Conservation (phyloP, 1,140 invertebrate species). For the Drosophila ercepeae region DNA sequence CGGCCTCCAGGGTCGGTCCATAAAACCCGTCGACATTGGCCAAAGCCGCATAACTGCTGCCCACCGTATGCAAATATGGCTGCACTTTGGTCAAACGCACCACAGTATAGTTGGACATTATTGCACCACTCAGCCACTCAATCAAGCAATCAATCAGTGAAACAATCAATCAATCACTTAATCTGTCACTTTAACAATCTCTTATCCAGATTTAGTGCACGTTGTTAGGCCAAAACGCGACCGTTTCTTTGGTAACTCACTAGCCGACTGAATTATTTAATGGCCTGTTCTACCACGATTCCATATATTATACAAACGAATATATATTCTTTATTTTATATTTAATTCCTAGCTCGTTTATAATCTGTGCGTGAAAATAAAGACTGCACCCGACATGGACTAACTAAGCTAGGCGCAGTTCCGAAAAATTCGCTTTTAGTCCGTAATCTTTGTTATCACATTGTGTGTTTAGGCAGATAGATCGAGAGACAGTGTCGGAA, state of each 20-base stretch:
- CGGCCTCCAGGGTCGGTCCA: constrained; percentile 23
- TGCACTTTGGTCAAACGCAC: constrained; percentile 59
- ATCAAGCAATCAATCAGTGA: constrained; percentile 28
- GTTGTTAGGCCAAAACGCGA: constrained; percentile 33
- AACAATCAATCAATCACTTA: constrained; percentile 27
- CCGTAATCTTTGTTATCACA: constrained; percentile 71
- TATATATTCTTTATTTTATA: too few species aligned
- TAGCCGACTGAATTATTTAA: constrained; percentile 31
- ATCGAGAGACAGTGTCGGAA: constrained; percentile 39
- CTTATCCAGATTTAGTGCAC: background rate
- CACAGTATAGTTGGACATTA: constrained; percentile 63
- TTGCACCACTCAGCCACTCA: constrained; percentile 31
- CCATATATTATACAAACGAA: too few species aligned
- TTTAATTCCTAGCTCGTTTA: constrained; percentile 9
- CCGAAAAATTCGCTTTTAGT: constrained; percentile 14
- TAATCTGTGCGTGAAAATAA: constrained; percentile 19
- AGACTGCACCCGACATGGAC: constrained; percentile 25
- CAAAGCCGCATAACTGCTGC: constrained; percentile 54
- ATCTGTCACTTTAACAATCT: constrained; percentile 1
- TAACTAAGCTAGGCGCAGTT: constrained; percentile 18
- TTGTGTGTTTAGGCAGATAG: constrained; percentile 74
- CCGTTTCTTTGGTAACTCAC: constrained; percentile 25
- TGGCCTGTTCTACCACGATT: constrained; percentile 8
- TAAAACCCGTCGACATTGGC: constrained; percentile 47
- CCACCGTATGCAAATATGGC: constrained; percentile 54